Base-by-base conservation (phyloP, 2,113 vertebrate genomes). In the Pangasianodon gigas region DNA sequence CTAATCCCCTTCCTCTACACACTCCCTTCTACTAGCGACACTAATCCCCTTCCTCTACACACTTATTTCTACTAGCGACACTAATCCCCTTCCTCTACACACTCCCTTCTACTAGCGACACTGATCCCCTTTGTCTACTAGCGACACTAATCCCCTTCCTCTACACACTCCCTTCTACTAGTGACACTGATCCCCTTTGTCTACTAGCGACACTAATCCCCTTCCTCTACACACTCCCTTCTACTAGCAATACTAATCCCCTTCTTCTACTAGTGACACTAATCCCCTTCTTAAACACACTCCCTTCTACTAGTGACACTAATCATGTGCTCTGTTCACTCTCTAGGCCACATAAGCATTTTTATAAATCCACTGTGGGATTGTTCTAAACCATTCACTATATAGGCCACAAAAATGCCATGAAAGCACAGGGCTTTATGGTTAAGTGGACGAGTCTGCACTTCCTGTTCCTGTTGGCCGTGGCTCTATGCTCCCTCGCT, bases 1-100 rank as follows among this genome's bases (percentile, higher is more conserved):
- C 95, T 96, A 97, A 97, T 97, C 96, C 96, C 95, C 85, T 94
- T 94, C 46, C 69, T 74, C 87, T 82, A 85, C 82, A 58, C 56
- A 5, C 56, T 21, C 19, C 0, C 56, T 58, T 58, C 56, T 58
- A 58, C 56, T 21, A 58, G 6, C 14, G 21, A 58, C 19, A 4
- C 56, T 5, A 58, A 58, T 58, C 56, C 2, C 56, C 19, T 52
- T 52, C 10, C 51, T 52, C 11, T 52, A 52, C 51, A 52, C 11
- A 11, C 51, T 52, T 10, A 2, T 10, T 52, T 52, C 26, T 29
- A 58, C 26, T 65, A 9, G 62, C 62, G 10, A 26, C 2, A 29
- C 62, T 65, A 65, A 65, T 65, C 62, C 1, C 26, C 8, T 65
- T 26, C 8, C 8, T 65, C 26, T 10, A 26, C 26, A 52, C 0